A percentile compares a stretch with the other conserved stretches of the same genome.
These are phyloP conservation scores for Ancistrus triradiatus DNA, from an alignment of 2,113 vertebrate genomes.

Conservation along the genomic window DNA sequence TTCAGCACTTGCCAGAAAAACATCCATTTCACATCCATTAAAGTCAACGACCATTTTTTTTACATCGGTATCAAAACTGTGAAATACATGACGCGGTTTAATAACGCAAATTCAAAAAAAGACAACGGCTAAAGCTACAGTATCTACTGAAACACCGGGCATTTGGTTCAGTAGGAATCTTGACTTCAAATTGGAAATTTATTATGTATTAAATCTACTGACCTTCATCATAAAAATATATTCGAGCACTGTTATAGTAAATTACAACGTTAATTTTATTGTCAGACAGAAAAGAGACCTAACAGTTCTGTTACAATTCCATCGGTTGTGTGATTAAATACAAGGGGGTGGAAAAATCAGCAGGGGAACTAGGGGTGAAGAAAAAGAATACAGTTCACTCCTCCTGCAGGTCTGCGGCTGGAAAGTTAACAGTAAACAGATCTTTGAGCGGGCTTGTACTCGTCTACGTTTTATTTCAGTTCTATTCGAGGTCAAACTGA, in stretches of 20 bases:
- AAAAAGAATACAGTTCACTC: constrained; percentile 24
- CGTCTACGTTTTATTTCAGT: constrained; percentile 4
- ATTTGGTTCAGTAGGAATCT: background rate
- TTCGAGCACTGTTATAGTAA: constrained; percentile 33
- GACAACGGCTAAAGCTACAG: background rate
- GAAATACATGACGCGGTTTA: constrained; percentile 1
- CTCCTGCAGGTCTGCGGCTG: constrained; percentile 16
- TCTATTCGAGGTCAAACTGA: constrained; percentile 9
- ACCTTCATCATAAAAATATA: constrained; percentile 13
- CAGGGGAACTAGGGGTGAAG: constrained; percentile 14
- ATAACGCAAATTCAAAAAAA: background rate
- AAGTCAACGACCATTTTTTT: constrained; percentile 14
- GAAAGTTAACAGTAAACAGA: constrained; percentile 25
- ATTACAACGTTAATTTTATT: constrained; percentile 40
- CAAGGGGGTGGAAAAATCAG: constrained; percentile 34
- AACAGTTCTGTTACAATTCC: constrained; percentile 40
- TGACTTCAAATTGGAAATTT: background rate
- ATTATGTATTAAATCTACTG: background rate
- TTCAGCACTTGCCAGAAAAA: background rate
- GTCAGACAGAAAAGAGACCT: no score
- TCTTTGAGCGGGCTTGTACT: constrained; percentile 27
- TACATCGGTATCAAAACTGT: background rate
- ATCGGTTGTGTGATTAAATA: constrained; percentile 44
- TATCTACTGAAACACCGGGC: background rate
- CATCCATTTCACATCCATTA: background rate